Evolutionary conservation across 1,140 invertebrate species (phyloP).

Genomic region (Zaprionus inermis): DNA sequence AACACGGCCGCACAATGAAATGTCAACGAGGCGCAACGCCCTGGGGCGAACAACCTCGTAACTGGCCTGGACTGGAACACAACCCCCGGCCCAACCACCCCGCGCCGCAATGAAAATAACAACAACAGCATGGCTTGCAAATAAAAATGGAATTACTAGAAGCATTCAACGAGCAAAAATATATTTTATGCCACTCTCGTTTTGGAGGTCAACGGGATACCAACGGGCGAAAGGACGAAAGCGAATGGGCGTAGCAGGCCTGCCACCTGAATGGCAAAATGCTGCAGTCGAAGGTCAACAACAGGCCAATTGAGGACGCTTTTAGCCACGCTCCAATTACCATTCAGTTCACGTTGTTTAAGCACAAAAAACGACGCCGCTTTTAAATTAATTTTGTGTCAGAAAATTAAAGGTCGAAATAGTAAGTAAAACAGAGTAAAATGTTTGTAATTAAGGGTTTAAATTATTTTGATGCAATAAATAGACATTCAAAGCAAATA

Average conservation of each 20-base stretch:
- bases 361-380: not conserved
- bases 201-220: constrained; percentile 44
- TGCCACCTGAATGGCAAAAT: constrained; percentile 13
- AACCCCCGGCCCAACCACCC: not conserved
- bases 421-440: not conserved
- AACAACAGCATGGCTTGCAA: constrained; percentile 21
- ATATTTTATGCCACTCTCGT: constrained; percentile 34
- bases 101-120: not conserved
- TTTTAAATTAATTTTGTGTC: not conserved
- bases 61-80: not conserved
- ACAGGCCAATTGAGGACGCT: constrained; percentile 36
- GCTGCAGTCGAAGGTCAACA: constrained; percentile 40
- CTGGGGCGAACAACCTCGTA: constrained; percentile 24
- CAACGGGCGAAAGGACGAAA: constrained; percentile 18
- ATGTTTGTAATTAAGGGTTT: not conserved
- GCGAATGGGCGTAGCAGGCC: not conserved
- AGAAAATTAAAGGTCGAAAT: not conserved
- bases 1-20: constrained; percentile 39
- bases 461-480: not conserved
- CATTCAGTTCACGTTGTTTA: constrained; percentile 1
- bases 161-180: constrained; percentile 36
- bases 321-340: constrained; percentile 26
- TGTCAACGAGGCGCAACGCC: constrained; percentile 36
- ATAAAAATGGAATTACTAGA: constrained; percentile 37
- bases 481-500: no score